Conservation (phyloP, 2,888 invertebrate species). For the Chloromyia formosa region DNA sequence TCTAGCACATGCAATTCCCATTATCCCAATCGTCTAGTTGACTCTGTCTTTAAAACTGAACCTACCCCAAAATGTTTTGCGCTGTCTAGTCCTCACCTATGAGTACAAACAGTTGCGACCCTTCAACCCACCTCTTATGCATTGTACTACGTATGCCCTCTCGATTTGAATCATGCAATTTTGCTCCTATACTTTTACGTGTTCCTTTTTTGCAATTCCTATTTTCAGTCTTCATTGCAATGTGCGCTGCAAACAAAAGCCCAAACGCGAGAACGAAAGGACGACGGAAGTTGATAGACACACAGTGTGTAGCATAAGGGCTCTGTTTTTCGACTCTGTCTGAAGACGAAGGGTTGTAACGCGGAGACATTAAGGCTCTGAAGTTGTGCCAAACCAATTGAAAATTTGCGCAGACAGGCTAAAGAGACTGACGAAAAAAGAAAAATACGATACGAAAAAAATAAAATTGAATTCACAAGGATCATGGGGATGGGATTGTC, state of each 20-base stretch:
- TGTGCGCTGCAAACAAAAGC: background rate
- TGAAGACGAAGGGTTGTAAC: conserved; percentile 5
- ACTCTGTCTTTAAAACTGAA: background rate
- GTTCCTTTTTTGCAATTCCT: background rate
- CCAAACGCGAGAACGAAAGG: background rate
- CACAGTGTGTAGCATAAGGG: background rate
- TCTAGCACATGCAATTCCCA: background rate
- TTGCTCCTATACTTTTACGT: background rate
- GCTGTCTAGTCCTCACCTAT: background rate
- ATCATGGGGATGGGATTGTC: conserved; percentile 9
- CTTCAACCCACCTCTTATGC: background rate
- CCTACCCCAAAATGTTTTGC: background rate
- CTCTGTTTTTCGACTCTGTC: background rate
- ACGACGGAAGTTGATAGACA: background rate
- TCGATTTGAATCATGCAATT: background rate
- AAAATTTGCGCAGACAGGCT: conserved; percentile 7
- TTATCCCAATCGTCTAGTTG: background rate
- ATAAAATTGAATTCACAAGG: background rate
- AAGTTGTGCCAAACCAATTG: conserved; percentile 10
- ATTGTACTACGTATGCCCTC: background rate
- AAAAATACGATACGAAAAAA: too few relatives aligned
- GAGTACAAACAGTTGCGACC: background rate
- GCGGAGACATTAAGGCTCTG: background rate
- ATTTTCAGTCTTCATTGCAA: background rate
- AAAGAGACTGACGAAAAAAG: background rate